Evolutionary conservation across 2,888 invertebrate species (phyloP), one percentile per base, ranked within the genome.

Genomic region (Apoda limacodes): DNA sequence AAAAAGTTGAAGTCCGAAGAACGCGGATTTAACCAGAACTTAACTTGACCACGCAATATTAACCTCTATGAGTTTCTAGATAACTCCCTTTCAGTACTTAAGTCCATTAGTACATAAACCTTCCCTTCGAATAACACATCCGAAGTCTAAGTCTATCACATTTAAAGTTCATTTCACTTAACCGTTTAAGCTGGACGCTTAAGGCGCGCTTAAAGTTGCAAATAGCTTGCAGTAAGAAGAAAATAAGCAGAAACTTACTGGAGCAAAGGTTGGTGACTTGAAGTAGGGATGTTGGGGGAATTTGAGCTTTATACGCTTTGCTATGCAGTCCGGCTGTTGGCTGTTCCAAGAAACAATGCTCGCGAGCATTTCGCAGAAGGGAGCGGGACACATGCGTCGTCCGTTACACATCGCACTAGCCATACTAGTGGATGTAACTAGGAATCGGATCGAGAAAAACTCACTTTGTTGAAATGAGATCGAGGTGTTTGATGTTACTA

Each of bases 1-100:
- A 78, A 78, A 78, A 78, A 78, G 63, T 72, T 58, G 75, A 67
- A 68, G 65, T 65, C 59, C 54, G 55, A 69, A 69, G 75, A 76
- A 78, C 76, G 76, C 76, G 76, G 76, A 76, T 72, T 60, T 63
- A 52, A 58, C 56, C 54, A 60, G 56, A 43, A 46, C 50, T 51
- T 53, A 46, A 46, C 46, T 35, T 35, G 34, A 37, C 42, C 42
- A 34, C 67, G 53, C 67, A 44, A 74, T 61, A 62, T 42, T 64
- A 49, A 57, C 52, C 55, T 55, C 51, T 67, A 60, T 52, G 46
- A 44, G 37, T 52, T 40, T 44, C 48, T 45, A 52, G 45, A 52
- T 54, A 55, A 56, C 59, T 60, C 48, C 48, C 55, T 55, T 62
- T 59, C 52, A 54, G 45, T 45, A 46, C 51, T 37, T 32, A 47